Evolutionary conservation across 35 echinoderm and acorn worm genomes (phyloP), one percentile per base, ranked within the genome.

Genomic region (Apostichopus japonicus): DNA sequence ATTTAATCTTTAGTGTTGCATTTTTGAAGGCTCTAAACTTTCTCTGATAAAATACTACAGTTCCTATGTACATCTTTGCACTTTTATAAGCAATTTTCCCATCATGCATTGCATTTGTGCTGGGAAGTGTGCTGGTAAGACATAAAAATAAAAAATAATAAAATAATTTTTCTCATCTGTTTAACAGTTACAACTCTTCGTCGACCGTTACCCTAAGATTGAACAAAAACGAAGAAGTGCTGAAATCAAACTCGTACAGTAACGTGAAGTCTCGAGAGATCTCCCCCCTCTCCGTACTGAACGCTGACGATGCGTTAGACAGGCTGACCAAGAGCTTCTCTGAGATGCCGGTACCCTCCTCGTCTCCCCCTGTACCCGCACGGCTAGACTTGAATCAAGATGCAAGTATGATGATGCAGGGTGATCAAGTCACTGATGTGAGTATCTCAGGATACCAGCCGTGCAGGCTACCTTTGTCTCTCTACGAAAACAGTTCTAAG

Each of bases 201-300:
- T 24, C 86, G 6, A 63, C 55, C 17, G 63, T 87, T 51, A 87
- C 86, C 63, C 86, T 87, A 17, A 87, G 86, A 51, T 57, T 87
- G 10, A 17, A 51, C 86, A 55, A 56, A 44, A 56, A 87, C 24
- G 86, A 87, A 63, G 86, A 87, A 9, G n/a, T 89, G 15, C 14
- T 89, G 23, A 89, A 54, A 54, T 59, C 86, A 27, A 72, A 14
- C 10, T 67, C 86, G 15, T 71, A 7, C 44, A 23, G 51, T 1
- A 59, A 89, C 19, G 62, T 63, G 2, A 89, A 17, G 27, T 53
- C 54, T 10, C 24, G 86, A 53, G 33, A 67, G 86, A 17, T 73
- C 4, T 73, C 86, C 4, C 86, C 86, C 1, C 61, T 89, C 6
- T 61, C 86, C 17, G 86, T 89, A 56, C 86, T 89, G 10, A 89